Conservation (phyloP, 2,888 invertebrate genomes). For the Drosophila subsilvestris region DNA sequence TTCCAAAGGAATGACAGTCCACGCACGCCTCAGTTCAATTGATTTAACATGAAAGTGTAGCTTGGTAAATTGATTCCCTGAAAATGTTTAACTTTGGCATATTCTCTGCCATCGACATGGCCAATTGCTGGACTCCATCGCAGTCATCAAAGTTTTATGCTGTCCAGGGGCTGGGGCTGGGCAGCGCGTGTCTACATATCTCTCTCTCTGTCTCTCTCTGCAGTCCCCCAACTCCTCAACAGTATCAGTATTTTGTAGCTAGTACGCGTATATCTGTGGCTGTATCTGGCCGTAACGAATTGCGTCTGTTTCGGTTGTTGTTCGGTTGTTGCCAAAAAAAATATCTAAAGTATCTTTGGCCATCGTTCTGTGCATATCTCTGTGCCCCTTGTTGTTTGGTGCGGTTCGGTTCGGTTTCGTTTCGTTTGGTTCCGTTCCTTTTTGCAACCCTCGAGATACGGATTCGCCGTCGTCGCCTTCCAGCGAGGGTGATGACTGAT, state of each 20-base stretch:
- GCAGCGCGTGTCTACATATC: slow-evolving; percentile 6
- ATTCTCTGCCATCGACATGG: slow-evolving; percentile 24
- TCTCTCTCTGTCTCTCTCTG: slow-evolving; percentile 3
- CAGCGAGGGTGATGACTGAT: slow-evolving; percentile 81
- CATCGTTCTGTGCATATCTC: slow-evolving; percentile 49
- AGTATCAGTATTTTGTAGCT: slow-evolving; percentile 17
- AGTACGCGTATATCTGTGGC: slow-evolving; percentile 52
- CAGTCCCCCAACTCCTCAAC: slow-evolving; percentile 3
- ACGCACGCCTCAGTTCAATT: slow-evolving; percentile 77
- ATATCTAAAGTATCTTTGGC: slow-evolving; percentile 56
- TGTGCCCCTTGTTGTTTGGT: slow-evolving; percentile 38
- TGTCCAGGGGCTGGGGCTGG: slow-evolving; percentile 22
- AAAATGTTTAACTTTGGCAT: slow-evolving; percentile 64
- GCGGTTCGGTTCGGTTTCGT: not conserved
- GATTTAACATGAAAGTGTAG: slow-evolving; percentile 79
- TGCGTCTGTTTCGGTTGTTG: slow-evolving; percentile 59
- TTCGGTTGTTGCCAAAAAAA: slow-evolving; percentile 54
- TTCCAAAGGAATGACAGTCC: slow-evolving; percentile 64
- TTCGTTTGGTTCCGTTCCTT: slow-evolving; percentile 30
- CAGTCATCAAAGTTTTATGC: slow-evolving; percentile 66
- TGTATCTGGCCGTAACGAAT: slow-evolving; percentile 75
- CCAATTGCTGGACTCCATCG: slow-evolving; percentile 37
- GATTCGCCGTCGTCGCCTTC: slow-evolving; percentile 25
- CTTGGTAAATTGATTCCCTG: slow-evolving; percentile 74
- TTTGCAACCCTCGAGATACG: slow-evolving; percentile 71